These are phyloP conservation scores for Enteromius mattozi DNA, from an alignment of 2,797 vertebrate species.

Conservation along the genomic window DNA sequence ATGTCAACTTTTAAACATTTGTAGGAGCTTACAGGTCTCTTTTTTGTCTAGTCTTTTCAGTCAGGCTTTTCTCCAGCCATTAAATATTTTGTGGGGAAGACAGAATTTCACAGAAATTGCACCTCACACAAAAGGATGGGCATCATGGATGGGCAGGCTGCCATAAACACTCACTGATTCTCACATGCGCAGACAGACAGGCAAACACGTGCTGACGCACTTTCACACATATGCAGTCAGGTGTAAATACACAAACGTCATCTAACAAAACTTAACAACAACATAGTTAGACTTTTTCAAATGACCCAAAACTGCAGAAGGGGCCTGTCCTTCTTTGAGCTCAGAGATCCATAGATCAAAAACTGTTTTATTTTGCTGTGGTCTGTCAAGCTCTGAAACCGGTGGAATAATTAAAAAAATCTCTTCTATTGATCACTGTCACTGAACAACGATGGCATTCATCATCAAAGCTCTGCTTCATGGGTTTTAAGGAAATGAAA, in stretches of 20 bases:
- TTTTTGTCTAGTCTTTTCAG: background rate
- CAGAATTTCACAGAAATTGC: background rate
- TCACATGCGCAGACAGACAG: conserved; percentile 21
- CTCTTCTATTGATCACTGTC: conserved; percentile 44
- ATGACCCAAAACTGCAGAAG: background rate
- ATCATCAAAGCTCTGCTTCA: conserved; percentile 28
- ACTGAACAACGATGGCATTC: conserved; percentile 38
- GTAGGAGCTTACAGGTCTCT: background rate
- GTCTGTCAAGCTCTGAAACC: conserved; percentile 41
- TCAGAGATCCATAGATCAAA: conserved; percentile 40
- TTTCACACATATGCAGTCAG: conserved; percentile 53
- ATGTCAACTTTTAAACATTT: background rate
- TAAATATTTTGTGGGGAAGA: background rate
- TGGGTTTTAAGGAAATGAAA: conserved; percentile 32
- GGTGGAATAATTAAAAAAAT: conserved; percentile 30
- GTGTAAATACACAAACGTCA: conserved; percentile 46
- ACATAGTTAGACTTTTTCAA: background rate
- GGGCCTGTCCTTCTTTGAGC: background rate
- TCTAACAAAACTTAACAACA: conserved; percentile 47
- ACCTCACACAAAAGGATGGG: background rate
- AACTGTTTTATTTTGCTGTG: conserved; percentile 27
- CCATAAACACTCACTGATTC: conserved; percentile 22
- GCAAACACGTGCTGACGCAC: conserved; percentile 45
- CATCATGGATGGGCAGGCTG: background rate
- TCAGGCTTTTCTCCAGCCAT: background rate